A percentile compares a stretch with the other conserved stretches of the same genome.
These are phyloP conservation scores for Gastrophysa polygoni DNA, from an alignment of 2,888 invertebrate genomes.

Conservation along the genomic window DNA sequence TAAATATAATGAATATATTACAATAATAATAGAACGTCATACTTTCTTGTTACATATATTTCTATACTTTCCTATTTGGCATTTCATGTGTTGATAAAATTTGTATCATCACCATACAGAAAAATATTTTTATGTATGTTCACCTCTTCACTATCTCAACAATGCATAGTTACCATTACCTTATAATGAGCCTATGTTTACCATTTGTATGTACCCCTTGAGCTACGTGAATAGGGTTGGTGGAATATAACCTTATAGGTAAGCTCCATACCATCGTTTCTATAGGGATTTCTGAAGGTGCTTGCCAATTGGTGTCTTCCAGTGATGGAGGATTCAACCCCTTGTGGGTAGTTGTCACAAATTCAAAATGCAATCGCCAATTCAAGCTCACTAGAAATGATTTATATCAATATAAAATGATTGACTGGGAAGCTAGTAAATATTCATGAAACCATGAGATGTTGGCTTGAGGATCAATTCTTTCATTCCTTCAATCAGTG, in stretches of 20 bases:
- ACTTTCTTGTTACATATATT: no score
- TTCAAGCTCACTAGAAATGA: slow-evolving; percentile 75
- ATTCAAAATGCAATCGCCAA: slow-evolving; percentile 98
- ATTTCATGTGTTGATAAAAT: no score
- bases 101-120: no score
- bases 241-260: slow-evolving; percentile 92
- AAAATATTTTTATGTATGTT: no score
- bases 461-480: no score
- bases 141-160: no score
- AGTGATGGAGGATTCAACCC: slow-evolving; percentile 62
- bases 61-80: no score
- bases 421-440: neutral
- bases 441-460: neutral
- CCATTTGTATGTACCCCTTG: slow-evolving; percentile 64
- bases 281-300: slow-evolving; percentile 84
- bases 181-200: slow-evolving; percentile 51
- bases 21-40: no score
- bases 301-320: slow-evolving; percentile 74
- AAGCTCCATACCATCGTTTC: slow-evolving; percentile 99
- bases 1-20: no score
- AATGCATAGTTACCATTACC: slow-evolving; percentile 5
- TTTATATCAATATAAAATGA: slow-evolving; percentile 1
- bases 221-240: slow-evolving; percentile 81
- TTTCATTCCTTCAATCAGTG: no score
- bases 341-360: slow-evolving; percentile 82